These are phyloP conservation scores for Anodontia alba DNA, from an alignment of 2,888 invertebrate species.

Conservation along the genomic window DNA sequence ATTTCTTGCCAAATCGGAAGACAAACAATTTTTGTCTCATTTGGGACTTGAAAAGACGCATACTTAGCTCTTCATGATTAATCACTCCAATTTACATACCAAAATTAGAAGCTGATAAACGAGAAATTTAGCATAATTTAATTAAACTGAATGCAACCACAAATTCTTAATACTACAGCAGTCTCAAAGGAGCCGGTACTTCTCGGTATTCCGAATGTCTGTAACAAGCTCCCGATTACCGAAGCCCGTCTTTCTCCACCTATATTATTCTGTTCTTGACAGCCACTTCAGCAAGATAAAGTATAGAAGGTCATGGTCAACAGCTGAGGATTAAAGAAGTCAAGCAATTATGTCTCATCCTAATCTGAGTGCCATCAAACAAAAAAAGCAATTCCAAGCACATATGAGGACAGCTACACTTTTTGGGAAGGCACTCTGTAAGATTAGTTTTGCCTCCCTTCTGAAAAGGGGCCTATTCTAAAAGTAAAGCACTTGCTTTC, in stretches of 20 bases:
- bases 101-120: constrained; percentile 7
- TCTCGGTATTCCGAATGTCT: not conserved
- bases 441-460: too few relatives aligned
- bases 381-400: too few relatives aligned
- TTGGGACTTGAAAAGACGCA: not conserved
- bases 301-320: not conserved
- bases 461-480: too few relatives aligned
- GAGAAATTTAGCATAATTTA: constrained; percentile 15
- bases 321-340: too few relatives aligned
- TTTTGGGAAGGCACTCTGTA: too few relatives aligned
- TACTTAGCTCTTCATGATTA: constrained; percentile 5
- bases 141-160: not conserved
- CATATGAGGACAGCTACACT: too few relatives aligned
- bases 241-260: too few relatives aligned
- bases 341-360: too few relatives aligned
- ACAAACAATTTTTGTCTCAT: not conserved
- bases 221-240: too few relatives aligned
- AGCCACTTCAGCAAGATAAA: not conserved
- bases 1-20: too few relatives aligned
- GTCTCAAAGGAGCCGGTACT: not conserved
- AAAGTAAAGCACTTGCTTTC: too few relatives aligned
- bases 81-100: not conserved
- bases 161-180: not conserved
- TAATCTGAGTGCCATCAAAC: too few relatives aligned
- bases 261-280: not conserved